Conservation (phyloP, 1,140 invertebrate genomes). For the Panulirus ornatus region DNA sequence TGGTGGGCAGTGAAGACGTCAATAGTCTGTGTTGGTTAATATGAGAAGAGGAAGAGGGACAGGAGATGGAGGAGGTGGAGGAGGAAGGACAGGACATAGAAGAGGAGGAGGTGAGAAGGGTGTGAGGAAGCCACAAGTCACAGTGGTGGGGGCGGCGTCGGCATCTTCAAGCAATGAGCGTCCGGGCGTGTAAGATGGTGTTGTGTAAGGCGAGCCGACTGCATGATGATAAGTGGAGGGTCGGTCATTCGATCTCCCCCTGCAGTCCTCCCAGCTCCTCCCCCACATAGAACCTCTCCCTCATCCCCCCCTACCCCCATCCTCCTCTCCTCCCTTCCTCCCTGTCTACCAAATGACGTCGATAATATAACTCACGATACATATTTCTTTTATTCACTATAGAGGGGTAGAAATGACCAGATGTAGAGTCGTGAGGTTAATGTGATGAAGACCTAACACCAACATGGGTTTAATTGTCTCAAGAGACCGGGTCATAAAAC, state of each 20-base stretch:
- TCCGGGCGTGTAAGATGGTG: constrained; percentile 32
- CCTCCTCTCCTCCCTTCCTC: background rate
- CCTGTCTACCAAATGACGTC: background rate
- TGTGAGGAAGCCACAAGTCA: too few relatives aligned
- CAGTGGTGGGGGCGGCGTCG: background rate
- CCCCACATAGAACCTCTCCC: background rate
- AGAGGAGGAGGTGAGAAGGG: background rate
- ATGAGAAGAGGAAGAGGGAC: background rate
- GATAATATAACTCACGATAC: background rate
- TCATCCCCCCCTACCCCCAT: background rate
- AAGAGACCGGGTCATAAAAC: too few relatives aligned
- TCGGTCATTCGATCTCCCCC: constrained; percentile 17
- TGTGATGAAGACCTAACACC: too few relatives aligned
- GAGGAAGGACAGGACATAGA: background rate
- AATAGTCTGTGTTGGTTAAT: background rate
- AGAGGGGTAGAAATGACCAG: too few relatives aligned
- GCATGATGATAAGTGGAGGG: constrained; percentile 49
- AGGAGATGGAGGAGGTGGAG: background rate
- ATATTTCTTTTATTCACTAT: too few relatives aligned
- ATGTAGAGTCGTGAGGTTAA: too few relatives aligned
- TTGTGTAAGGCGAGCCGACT: constrained; percentile 23
- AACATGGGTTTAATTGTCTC: too few relatives aligned
- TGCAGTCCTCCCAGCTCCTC: background rate
- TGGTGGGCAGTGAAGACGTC: background rate
- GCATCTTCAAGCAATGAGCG: constrained; percentile 25